These are phyloP conservation scores for Python bivittatus DNA, from an alignment of 2,113 vertebrate genomes.

Conservation along the genomic window DNA sequence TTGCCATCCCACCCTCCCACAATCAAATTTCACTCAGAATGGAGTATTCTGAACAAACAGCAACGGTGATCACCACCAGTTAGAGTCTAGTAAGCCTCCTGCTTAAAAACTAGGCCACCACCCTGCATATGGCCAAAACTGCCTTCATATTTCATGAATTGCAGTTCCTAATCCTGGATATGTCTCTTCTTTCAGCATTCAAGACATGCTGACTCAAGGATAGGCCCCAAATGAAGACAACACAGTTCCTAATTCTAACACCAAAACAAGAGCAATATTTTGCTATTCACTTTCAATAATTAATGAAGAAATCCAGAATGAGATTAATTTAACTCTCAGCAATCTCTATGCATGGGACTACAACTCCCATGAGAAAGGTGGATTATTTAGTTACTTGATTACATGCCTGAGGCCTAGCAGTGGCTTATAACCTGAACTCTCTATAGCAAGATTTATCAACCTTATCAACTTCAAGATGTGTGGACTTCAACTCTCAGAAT, in stretches of 20 bases:
- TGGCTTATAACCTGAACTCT: fast-evolving
- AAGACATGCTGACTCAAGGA: not conserved
- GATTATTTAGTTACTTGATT: not conserved
- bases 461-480: no score
- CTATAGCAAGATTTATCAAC: no score
- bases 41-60: not conserved
- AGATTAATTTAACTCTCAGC: not conserved
- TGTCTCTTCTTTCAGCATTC: not conserved
- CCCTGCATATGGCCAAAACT: not conserved
- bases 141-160: not conserved
- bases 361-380: not conserved
- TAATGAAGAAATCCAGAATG: not conserved
- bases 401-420: not conserved
- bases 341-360: not conserved
- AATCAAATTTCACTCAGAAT: not conserved
- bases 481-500: no score
- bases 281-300: not conserved
- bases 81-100: not conserved
- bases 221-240: not conserved
- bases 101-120: not conserved
- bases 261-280: no score
- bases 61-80: not conserved
- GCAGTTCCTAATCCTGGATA: not conserved
- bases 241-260: not conserved
- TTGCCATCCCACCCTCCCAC: not conserved